Evolutionary conservation across 2,888 invertebrate genomes (phyloP).

Genomic region (Leptura quadrifasciata): DNA sequence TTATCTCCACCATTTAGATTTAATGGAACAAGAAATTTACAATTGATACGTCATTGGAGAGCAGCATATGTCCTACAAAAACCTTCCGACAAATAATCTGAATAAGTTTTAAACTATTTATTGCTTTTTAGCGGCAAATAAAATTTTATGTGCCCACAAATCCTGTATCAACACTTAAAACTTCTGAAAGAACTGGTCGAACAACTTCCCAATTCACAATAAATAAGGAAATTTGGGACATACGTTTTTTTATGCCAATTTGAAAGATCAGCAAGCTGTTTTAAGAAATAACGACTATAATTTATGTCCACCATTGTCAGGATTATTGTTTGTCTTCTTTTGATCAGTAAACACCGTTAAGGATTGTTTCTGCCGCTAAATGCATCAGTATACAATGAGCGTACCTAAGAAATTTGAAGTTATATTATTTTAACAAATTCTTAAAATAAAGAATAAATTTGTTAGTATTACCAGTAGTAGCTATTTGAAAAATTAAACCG

Average conservation of each 20-base stretch:
- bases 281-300: constrained; percentile 27
- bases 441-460: too few species aligned
- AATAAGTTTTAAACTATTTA: constrained; percentile 44
- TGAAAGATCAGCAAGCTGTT: constrained; percentile 13
- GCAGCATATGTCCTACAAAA: constrained; percentile 12
- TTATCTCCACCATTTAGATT: not conserved
- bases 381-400: not conserved
- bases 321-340: constrained; percentile 9
- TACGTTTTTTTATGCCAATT: constrained; percentile 34
- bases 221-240: constrained; percentile 38
- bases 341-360: constrained; percentile 2
- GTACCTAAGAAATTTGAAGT: too few species aligned
- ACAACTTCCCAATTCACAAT: constrained; percentile 20
- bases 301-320: constrained; percentile 1
- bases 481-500: too few species aligned
- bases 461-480: too few species aligned
- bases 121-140: constrained; percentile 44
- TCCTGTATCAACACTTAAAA: constrained; percentile 33
- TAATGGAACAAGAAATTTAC: constrained; percentile 1
- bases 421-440: too few species aligned
- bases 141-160: constrained; percentile 47
- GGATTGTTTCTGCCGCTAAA: not conserved
- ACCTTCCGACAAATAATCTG: constrained; percentile 20
- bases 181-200: constrained; percentile 32
- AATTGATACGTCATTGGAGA: not conserved